These are phyloP conservation scores for Hirudinaria manillensis DNA, from an alignment of 2,888 invertebrate species.

Conservation along the genomic window DNA sequence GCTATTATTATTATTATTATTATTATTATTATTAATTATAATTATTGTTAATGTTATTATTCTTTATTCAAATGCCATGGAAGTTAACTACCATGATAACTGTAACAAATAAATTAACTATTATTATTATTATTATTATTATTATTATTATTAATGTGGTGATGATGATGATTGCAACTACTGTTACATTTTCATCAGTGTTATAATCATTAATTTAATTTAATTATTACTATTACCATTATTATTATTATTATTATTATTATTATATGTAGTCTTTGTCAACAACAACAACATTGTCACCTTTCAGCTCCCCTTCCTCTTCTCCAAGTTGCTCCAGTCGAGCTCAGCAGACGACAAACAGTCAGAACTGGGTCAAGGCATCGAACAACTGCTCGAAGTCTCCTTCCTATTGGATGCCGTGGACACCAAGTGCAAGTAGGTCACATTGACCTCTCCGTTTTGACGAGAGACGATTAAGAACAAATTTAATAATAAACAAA, in stretches of 20 bases:
- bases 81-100: no score
- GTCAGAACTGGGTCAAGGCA: slow-evolving; percentile 65
- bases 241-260: no score
- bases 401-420: slow-evolving; percentile 80
- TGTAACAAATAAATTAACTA: no score
- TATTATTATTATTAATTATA: no score
- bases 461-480: not conserved
- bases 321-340: slow-evolving; percentile 19
- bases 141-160: not conserved
- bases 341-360: slow-evolving; percentile 21
- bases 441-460: slow-evolving; percentile 19
- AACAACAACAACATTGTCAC: not conserved
- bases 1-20: no score
- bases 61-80: no score
- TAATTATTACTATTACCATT: no score
- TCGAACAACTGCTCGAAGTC: slow-evolving; percentile 71
- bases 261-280: no score
- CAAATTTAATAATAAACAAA: not conserved
- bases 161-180: not conserved
- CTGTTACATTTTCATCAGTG: not conserved
- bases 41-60: no score
- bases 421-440: slow-evolving; percentile 73
- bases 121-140: not conserved
- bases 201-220: not conserved
- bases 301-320: slow-evolving; percentile 25